Evolutionary conservation across 1,140 invertebrate species (phyloP), one percentile per base, ranked within the genome.

Genomic region (Orchesella cincta): DNA sequence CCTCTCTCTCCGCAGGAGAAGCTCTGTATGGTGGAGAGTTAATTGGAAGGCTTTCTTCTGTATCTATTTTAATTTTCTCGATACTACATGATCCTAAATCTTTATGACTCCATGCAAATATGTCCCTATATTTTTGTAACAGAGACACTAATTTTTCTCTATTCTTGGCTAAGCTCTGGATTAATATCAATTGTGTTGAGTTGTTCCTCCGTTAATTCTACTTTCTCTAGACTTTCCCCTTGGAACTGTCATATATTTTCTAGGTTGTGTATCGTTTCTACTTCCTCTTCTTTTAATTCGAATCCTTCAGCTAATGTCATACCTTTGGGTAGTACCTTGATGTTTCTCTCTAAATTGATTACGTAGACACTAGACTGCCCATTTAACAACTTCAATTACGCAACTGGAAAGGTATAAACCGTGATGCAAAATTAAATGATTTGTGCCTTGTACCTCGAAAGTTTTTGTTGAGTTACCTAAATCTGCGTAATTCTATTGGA

Each of bases 61-160:
- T 16, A n/a, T 76, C 74, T 36, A 80, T 78, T 14, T 33, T 1
- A 39, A 46, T 8, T 46, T 46, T 46, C 18, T 5, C 39, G 39
- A 46, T 46, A 18, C 18, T 46, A 18, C 39, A 46, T 8, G 39
- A 46, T 8, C 39, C 39, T 46, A 46, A 46, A 5, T 46, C 5
- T 8, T 18, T 46, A 18, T 46, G 39, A 46, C 18, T 18, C 39
- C 39, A 46, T 8, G 39, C 39, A 18, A 46, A 46, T 46, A 46
- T 18, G 18, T 46, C 39, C 5, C 39, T 46, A 18, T 46, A 46
- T 46, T 46, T 18, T 18, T 46, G 5, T 5, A 46, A 18, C 18
- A 46, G 18, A 8, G 5, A 8, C 18, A 46, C 18, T 46, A 46
- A 46, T 18, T 46, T 46, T 8, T 46, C 39, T 5, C 39, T 5